Base-by-base conservation (phyloP, 2,888 invertebrate species). In the Drosophila villosipedis region DNA sequence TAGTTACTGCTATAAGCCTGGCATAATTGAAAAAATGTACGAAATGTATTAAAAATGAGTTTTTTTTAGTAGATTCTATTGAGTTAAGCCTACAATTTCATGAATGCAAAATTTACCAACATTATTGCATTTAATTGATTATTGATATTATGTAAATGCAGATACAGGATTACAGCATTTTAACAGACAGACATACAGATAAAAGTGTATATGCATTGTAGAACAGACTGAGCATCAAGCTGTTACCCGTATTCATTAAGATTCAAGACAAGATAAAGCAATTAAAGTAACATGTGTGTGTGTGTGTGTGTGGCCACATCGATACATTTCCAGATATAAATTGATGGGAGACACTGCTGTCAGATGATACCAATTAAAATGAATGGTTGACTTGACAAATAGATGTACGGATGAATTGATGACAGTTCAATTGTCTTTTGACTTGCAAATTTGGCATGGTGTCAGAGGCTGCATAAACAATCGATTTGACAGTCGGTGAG, bases 321-420 rank as follows among this genome's bases (percentile, higher is more conserved):
- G 60, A 70, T 53, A 71, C 58, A 77, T 77, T 70, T 63, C 65
- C 31, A 60, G 65, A 63, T 57, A 67, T 54, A 62, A 87, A 67
- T 77, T 75, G 74, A 75, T 73, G 81, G 71, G 72, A 80, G 64
- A 55, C 65, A 58, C 37, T 28, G 28, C 60, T 68, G 70, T 65
- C 80, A 80, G 82, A 54, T 81, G 73, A 73, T 66, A 52, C 70
- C 86, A 85, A 89, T 85, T 76, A 84, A 77, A 85, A 68, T 76
- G 76, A 86, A 86, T 86, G 70, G 73, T 53, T 68, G 58, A 33
- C 53, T 41, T 43, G 61, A 41, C 53, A 73, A 77, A 62, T 66
- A 64, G 50, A 59, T 59, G 14, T 68, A 62, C 68, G 49, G 49
- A 47, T 63, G 62, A 59, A 62, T 52, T 33, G 65, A 60, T 41